Evolutionary conservation across 2,797 vertebrate genomes (phyloP), one percentile per base, ranked within the genome.

Genomic region (Urophycis tenuis): DNA sequence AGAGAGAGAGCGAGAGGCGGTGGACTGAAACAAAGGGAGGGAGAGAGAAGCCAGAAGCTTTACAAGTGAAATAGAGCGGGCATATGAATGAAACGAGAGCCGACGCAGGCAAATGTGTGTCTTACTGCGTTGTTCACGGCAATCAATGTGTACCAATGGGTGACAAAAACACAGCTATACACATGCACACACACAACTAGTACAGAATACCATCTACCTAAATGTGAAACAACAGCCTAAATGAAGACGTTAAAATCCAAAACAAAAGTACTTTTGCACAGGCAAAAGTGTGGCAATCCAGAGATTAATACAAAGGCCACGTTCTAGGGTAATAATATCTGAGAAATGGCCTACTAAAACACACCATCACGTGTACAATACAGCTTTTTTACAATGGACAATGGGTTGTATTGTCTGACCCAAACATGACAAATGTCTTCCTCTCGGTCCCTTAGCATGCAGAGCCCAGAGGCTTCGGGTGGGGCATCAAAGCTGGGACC

Each of bases 401-500:
- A 89, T 87, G 87, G 89, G 87, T 84, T 86, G 82, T 19, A 80
- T 80, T 87, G 90, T 89, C 88, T 85, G 76, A 87, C 12, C 80
- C 80, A 78, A 88, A 90, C 80, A 87, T 89, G 88, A 90, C 85
- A 88, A 91, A 89, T 87, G 82, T 83, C 85, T 86, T 89, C 87
- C 89, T 86, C 85, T 89, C 81, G 35, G 84, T 85, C 89, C 83
- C 87, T 89, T 89, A 89, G 90, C 86, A 86, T 90, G 91, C 89
- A 89, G 78, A 76, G 82, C 75, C 83, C 76, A 88, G 87, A 86
- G 85, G 87, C 81, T 81, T 87, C 73, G 78, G 85, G 83, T 88
- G 85, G 60, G 84, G 91, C 90, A 91, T 91, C 90, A 92, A 91
- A 92, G 89, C 81, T 3, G 11, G 75, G 74, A 85, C 84, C 86